Evolutionary conservation across 1,140 invertebrate genomes (phyloP).

Genomic region (Lordiphosa mommai): DNA sequence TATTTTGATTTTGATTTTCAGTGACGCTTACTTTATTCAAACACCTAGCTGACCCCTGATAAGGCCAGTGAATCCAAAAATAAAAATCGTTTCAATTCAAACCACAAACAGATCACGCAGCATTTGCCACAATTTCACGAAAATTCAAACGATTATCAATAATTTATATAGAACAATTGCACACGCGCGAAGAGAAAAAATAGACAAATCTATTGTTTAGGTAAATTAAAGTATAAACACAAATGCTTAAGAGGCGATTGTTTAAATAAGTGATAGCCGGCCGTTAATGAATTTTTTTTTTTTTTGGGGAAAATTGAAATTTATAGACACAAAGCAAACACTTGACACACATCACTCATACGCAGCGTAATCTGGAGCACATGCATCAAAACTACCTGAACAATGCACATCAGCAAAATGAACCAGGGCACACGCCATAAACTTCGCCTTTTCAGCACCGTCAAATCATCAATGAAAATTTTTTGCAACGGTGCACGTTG

Average conservation of each 20-base stretch:
- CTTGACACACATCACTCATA: conserved; percentile 41
- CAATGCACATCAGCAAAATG: conserved; percentile 56
- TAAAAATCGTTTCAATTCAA: too few species aligned
- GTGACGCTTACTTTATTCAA: too few species aligned
- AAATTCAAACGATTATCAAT: conserved; percentile 25
- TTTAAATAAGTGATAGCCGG: too few species aligned
- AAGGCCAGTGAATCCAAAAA: conserved; percentile 9
- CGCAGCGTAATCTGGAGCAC: conserved; percentile 12
- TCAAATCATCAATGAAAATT: conserved; percentile 67
- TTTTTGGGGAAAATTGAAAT: not conserved
- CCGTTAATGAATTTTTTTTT: too few species aligned
- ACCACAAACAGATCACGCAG: too few species aligned
- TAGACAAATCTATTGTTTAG: conserved; percentile 17
- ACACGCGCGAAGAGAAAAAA: conserved; percentile 13
- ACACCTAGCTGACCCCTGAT: too few species aligned
- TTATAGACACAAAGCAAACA: conserved; percentile 12
- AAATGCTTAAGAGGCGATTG: not conserved
- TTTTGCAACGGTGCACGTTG: conserved; percentile 38
- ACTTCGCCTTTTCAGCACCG: conserved; percentile 5
- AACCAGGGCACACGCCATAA: conserved; percentile 68
- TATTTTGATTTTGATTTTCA: too few species aligned
- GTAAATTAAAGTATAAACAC: conserved; percentile 34
- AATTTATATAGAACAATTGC: conserved; percentile 29
- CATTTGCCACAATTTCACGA: not conserved
- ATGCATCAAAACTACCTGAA: conserved; percentile 47